Evolutionary conservation across 2,888 invertebrate genomes (phyloP).

Genomic region (Eutolmus rufibarbis): DNA sequence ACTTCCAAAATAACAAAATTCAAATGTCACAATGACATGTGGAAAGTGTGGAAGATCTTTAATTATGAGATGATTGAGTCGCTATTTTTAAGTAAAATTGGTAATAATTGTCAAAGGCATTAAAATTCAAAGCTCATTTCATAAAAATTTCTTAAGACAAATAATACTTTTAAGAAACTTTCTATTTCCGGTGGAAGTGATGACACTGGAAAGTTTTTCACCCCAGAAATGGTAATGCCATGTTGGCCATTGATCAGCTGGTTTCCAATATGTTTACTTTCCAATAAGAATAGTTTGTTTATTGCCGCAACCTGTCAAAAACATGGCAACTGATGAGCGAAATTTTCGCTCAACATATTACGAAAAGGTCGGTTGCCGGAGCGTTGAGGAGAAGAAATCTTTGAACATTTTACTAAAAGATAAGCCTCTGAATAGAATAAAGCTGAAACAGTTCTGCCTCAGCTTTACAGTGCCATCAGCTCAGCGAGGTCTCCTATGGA

Average conservation of each 20-base stretch:
- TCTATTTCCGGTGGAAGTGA: not conserved
- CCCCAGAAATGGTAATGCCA: not conserved
- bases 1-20: not conserved
- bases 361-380: conserved; percentile 87
- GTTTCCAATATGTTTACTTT: not conserved
- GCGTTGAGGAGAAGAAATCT: conserved; percentile 90
- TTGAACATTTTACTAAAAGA: conserved; percentile 88
- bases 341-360: conserved; percentile 85
- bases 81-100: not conserved
- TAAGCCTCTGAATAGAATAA: conserved; percentile 78
- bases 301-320: not conserved
- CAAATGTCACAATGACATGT: not conserved
- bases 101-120: not conserved
- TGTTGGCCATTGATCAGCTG: not conserved
- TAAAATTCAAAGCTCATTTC: not conserved
- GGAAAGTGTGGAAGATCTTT: not conserved
- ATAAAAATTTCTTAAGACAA: not conserved
- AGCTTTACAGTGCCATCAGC: conserved; percentile 83
- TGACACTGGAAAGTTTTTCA: not conserved
- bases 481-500: conserved; percentile 82
- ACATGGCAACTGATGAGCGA: conserved; percentile 69
- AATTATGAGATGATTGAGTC: not conserved
- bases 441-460: conserved; percentile 84
- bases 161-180: not conserved
- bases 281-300: not conserved